Evolutionary conservation across 2,888 invertebrate species (phyloP).

Genomic region (Tetheella fluctuosa): DNA sequence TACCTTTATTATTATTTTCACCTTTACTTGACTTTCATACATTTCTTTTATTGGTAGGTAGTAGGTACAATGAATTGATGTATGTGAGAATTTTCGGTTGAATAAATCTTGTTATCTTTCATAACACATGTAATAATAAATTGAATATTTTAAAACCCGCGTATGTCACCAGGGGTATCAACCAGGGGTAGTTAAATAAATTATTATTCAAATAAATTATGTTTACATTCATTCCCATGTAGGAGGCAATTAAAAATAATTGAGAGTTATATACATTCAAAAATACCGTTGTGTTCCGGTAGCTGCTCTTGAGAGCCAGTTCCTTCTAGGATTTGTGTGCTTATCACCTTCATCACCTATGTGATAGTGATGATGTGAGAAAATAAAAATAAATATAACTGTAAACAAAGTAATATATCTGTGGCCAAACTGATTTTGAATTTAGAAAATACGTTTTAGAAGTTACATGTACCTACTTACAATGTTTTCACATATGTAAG

Average conservation of each 20-base stretch:
- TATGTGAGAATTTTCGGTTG: background rate
- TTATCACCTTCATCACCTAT: too few species aligned
- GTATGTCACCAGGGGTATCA: constrained; percentile 1
- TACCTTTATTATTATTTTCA: too few species aligned
- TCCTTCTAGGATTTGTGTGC: too few species aligned
- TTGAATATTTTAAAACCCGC: background rate
- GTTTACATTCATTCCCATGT: background rate
- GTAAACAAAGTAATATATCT: too few species aligned
- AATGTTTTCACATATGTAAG: too few species aligned
- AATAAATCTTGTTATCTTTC: background rate
- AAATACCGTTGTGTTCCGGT: too few species aligned
- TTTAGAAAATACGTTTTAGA: too few species aligned
- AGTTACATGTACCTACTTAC: too few species aligned
- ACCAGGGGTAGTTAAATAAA: background rate
- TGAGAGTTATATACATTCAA: background rate
- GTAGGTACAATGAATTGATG: background rate
- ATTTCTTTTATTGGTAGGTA: background rate
- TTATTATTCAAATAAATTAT: background rate
- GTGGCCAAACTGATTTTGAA: background rate
- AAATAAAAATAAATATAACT: too few species aligned
- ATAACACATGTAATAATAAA: background rate
- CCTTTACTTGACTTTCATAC: too few species aligned
- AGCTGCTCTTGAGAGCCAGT: too few species aligned
- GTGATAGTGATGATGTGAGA: too few species aligned
- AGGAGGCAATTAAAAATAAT: background rate